Conservation (phyloP, 2,797 vertebrate species). For the Cuculus canorus region DNA sequence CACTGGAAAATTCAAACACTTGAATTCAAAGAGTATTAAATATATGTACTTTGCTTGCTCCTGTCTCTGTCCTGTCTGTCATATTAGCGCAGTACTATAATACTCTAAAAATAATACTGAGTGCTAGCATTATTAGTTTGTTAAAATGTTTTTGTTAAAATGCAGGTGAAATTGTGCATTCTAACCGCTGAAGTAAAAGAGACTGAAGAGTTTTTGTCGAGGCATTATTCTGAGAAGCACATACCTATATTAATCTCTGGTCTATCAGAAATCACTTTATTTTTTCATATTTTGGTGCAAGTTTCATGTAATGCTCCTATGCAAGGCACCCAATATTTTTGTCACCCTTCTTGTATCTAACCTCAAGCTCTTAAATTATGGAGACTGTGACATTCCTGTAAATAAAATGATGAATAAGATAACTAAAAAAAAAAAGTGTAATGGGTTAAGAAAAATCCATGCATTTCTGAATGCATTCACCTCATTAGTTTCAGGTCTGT, state of each 20-base stretch:
- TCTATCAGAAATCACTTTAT: background rate
- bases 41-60: background rate
- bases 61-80: background rate
- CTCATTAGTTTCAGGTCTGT: background rate
- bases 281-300: background rate
- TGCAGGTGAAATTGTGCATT: background rate
- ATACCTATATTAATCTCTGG: background rate
- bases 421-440: background rate
- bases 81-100: background rate
- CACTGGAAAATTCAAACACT: background rate
- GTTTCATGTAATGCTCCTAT: background rate
- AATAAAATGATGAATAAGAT: background rate
- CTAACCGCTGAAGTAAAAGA: background rate
- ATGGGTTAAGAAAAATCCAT: background rate
- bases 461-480: background rate
- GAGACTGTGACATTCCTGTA: background rate
- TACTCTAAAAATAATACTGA: background rate
- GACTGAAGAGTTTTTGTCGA: background rate
- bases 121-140: background rate
- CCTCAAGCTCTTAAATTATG: background rate
- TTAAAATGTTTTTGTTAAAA: background rate
- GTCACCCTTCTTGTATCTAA: background rate
- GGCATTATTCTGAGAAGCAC: conserved; percentile 32
- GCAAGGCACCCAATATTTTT: background rate
- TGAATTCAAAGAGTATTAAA: background rate